Base-by-base conservation (phyloP, 1,140 invertebrate genomes). In the Streblospio benedicti region DNA sequence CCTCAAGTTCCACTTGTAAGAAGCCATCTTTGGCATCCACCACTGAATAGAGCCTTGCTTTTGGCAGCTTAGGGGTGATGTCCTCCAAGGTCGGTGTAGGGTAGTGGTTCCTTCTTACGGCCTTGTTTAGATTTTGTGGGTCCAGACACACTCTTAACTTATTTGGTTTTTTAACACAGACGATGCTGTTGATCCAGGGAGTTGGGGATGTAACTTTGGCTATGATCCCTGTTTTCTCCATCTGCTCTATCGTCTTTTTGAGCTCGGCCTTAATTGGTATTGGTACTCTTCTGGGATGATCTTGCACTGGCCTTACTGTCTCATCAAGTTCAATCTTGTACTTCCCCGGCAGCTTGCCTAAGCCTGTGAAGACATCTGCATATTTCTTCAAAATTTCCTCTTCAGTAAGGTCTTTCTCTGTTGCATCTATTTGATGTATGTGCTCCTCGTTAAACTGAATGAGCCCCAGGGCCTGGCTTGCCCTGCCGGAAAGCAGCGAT, bases 1-100 rank as follows among this genome's bases (percentile, higher is more conserved):
- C 43, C 35, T 61, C 57, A 12, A 67, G 45, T 38, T 57, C 53
- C 3, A 65, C 28, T 18, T 69, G 61, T 43, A 52, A 76, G 66
- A 80, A 82, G 12, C 75, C 74, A 30, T 71, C 62, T 51, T 75
- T 74, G 5, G 74, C 74, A 73, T 83, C 79, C 16, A 82, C 56
- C 35, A 73, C 75, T 4, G 70, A 73, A 67, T 81, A 83, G 33
- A 75, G 59, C 68, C 71, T 75, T 55, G 74, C 70, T 30, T 71
- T 72, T 28, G 61, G 38, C 31, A 82, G 61, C 43, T 74, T 20
- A 18, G 59, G 50, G 33, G 60, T 41, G 3, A 62, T 60, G 14
- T 66, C 62, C 5, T 68, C 62, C 18, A 64, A 23, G 14, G 51
- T 55, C 49, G 62, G 62, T 41, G 56, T 51, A 20, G 16, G 6